Base-by-base conservation (phyloP, 2,797 vertebrate species). In the Betta splendens region DNA sequence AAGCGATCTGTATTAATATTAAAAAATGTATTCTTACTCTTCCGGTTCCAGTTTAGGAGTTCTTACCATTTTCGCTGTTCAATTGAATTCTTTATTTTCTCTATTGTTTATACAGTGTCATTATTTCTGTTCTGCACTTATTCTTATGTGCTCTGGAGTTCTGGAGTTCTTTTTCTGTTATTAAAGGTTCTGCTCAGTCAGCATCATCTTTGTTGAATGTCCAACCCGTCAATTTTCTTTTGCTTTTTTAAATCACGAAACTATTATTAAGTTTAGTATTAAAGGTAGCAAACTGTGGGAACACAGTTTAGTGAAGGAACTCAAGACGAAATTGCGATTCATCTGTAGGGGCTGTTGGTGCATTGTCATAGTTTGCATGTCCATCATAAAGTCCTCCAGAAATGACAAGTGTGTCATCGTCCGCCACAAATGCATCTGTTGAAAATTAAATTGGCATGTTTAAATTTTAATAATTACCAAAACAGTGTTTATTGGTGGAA, bases 321-420 rank as follows among this genome's bases (percentile, higher is more conserved):
- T 91, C 85, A 2, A 93, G 80, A 29, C 72, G 79, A 62, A 92
- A 87, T 20, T 87, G 83, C 23, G 88, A 75, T 45, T 77, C 60
- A 4, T 92, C 84, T 12, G 76, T 79, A 20, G 78, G 66, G 51
- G 33, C 67, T 47, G 82, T 85, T 52, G 89, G 83, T 42, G 77
- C 23, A 9, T 86, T 79, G 63, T 93, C 90, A 21, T 89, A 89
- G 76, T 91, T 88, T 31, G 83, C 65, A 66, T 89, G 83, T 51
- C 77, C 89, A 52, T 93, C 89, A 46, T 93, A 91, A 53, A 94
- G 89, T 64, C 89, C 91, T 78, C 91, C 87, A 64, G 93, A 92
- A 81, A 92, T 90, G 2, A 90, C 79, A 1, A 92, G 84, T 3
- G 88, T 92, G 78, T 93, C 91, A 11, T 91, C 81, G 10, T 87